phyloP scores from a whole-genome alignment of 2,113 vertebrate species.

The Rhinoderma darwinii region DNA sequence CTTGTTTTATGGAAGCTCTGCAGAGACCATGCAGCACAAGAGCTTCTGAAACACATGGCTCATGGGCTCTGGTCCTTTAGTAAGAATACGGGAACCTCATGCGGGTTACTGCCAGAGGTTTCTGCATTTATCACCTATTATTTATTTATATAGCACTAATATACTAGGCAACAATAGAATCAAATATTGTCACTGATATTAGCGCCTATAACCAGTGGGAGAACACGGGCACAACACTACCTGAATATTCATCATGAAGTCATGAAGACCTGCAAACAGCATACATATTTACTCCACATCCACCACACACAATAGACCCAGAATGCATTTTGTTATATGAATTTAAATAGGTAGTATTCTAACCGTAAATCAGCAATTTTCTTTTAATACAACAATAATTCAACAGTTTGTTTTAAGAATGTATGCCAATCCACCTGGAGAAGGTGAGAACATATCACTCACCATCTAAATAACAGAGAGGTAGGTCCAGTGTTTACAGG shows the following conservation, averaged over 20 bases:
- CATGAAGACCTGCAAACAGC: background rate
- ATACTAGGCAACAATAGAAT: background rate
- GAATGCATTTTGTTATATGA: no score
- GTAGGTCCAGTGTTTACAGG: no score
- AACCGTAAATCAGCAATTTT: no score
- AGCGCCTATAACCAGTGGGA: background rate
- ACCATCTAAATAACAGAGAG: no score
- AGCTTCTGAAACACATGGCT: background rate
- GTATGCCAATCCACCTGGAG: no score
- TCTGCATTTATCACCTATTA: background rate
- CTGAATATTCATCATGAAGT: background rate
- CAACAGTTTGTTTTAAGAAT: no score
- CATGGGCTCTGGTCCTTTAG: background rate
- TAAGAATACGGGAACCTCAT: no score
- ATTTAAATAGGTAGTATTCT: no score
- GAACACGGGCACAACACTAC: background rate
- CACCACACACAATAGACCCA: no score
- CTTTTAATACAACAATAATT: no score
- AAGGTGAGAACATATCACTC: no score
- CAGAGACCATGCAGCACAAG: background rate
- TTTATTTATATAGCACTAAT: background rate
- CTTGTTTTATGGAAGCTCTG: conserved; percentile 20
- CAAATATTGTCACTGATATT: background rate
- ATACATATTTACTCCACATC: background rate
- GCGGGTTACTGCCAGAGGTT: background rate